Evolutionary conservation across 2,113 vertebrate genomes (phyloP).

Genomic region (Rynchops niger): DNA sequence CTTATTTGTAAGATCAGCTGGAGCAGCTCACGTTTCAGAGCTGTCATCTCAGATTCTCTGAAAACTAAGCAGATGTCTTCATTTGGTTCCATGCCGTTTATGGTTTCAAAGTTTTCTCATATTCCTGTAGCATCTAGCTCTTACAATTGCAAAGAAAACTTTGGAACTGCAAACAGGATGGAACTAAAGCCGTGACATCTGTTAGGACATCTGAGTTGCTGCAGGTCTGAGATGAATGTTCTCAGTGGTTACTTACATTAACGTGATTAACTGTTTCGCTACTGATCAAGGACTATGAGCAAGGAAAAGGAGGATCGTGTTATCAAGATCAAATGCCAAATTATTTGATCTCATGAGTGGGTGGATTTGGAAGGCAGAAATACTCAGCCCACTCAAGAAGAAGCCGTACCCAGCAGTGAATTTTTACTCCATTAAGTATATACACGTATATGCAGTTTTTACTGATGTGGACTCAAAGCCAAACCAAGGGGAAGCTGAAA

Average conservation of each 20-base stretch:
- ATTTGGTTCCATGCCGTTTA: slow-evolving; percentile 12
- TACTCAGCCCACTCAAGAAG: background rate
- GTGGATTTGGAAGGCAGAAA: background rate
- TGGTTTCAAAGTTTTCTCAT: slow-evolving; percentile 28
- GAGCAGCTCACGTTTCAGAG: slow-evolving; percentile 37
- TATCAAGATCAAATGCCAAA: background rate
- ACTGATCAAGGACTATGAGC: background rate
- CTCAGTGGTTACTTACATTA: background rate
- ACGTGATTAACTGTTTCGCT: background rate
- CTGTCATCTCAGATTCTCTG: slow-evolving; percentile 39
- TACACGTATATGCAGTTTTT: background rate
- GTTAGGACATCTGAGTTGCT: slow-evolving; percentile 4
- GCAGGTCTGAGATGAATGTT: background rate
- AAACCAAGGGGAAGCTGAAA: background rate
- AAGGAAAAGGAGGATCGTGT: background rate
- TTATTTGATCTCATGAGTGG: background rate
- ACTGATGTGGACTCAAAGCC: background rate
- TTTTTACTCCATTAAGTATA: background rate
- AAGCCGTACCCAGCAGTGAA: background rate
- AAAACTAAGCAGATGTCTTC: slow-evolving; percentile 39
- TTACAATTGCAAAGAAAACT: background rate
- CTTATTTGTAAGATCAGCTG: slow-evolving; percentile 44
- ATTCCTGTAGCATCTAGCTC: background rate
- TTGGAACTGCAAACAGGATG: background rate
- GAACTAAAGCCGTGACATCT: slow-evolving; percentile 6